phyloP scores from a whole-genome alignment of 2,113 vertebrate species.

The Apteryx mantelli region DNA sequence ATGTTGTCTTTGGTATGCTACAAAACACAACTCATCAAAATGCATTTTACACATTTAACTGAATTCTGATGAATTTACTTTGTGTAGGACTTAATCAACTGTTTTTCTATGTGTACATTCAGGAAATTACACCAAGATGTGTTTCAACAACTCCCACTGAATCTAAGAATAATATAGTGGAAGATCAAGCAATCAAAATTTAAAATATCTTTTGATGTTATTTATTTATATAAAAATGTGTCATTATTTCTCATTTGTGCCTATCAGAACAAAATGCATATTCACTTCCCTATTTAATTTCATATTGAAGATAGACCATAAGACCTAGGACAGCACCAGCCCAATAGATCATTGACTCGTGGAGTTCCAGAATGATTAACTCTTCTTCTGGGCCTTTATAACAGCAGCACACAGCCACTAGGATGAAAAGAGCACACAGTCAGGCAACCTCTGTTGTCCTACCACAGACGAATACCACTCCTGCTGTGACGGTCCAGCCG shows the following conservation, averaged over 20 bases:
- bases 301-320: background rate
- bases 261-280: background rate
- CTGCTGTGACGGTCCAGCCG: background rate
- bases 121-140: background rate
- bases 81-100: background rate
- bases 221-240: background rate
- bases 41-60: background rate
- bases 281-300: background rate
- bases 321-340: background rate
- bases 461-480: background rate
- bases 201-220: background rate
- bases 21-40: background rate
- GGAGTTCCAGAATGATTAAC: background rate
- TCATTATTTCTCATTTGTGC: background rate
- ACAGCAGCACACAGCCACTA: background rate
- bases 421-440: background rate
- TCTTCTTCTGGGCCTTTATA: background rate
- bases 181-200: background rate
- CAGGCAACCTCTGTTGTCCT: background rate
- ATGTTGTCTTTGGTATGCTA: background rate
- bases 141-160: background rate
- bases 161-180: background rate
- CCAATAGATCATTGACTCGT: background rate
- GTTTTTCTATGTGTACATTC: background rate
- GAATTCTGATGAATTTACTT: background rate